Percentiles rank a stretch among this genome's conserved stretches.
Evolutionary conservation across 2,113 vertebrate genomes (phyloP).

Genomic region (Puffinus mauretanicus): DNA sequence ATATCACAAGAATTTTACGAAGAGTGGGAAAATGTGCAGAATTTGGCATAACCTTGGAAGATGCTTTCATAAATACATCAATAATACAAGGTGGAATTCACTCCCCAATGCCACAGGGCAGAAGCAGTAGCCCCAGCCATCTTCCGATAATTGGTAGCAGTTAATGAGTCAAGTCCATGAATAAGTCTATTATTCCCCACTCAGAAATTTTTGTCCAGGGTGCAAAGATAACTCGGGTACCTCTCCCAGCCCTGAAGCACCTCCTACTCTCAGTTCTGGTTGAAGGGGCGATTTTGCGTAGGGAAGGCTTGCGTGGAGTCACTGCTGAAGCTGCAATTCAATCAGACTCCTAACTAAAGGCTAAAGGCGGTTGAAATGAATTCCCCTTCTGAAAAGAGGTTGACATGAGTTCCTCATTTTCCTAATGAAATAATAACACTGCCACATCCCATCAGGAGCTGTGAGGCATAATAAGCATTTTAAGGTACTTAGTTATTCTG

Average conservation of each 20-base stretch:
- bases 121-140: neutral
- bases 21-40: neutral
- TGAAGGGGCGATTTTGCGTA: neutral
- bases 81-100: neutral
- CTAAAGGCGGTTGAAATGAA: neutral
- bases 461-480: neutral
- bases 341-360: neutral
- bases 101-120: neutral
- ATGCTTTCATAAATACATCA: neutral
- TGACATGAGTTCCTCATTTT: neutral
- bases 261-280: neutral
- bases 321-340: neutral
- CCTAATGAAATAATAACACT: conserved; percentile 1
- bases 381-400: neutral
- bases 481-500: neutral
- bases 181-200: neutral
- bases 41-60: neutral
- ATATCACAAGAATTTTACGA: neutral
- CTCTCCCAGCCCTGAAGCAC: neutral
- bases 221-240: neutral
- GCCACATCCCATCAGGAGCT: neutral
- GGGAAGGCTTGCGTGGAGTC: neutral
- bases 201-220: neutral
- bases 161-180: neutral
- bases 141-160: neutral